Base-by-base conservation (phyloP, 2,113 vertebrate genomes). In the Oncorhynchus masou region DNA sequence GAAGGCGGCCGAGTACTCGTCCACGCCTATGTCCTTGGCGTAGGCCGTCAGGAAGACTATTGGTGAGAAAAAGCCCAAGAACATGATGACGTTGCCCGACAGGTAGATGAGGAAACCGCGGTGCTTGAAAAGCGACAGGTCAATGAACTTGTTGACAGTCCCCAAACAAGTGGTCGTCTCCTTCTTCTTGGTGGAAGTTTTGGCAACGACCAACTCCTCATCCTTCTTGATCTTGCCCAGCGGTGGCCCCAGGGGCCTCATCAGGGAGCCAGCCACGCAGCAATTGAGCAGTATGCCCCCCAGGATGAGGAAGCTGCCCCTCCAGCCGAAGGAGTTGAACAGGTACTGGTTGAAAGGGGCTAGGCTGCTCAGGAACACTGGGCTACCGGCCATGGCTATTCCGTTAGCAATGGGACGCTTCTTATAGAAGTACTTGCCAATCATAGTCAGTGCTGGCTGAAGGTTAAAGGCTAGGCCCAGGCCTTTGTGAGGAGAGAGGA, bases 271-370 rank as follows among this genome's bases (percentile, higher is more conserved):
- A 22, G 96, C 97, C 79, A 99, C 96, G 65, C 96, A 98, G 85
- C 95, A 95, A 87, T 99, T 97, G 79, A 99, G 92, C 78, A 99
- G 84, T 75, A 99, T 88, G 25, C 94, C 97, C 1, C 95, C 96
- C 71, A 99, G 93, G 87, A 99, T 96, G 70, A 97, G 91, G 90
- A 99, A 99, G 83, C 98, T 99, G 76, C 98, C 97, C 80, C 95
- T 94, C 96, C 97, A 99, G 73, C 98, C 96, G n/a, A 94, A 99
- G 0, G 76, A 83, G 79, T 99, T 98, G 86, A 97, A 95, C 8
- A 99, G 95, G 80, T 93, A 99, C 87, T 99, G 97, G 90, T 98
- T 99, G 74, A 99, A 95, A 75, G 98, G 98, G 34, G 97, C 97
- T 78, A 99, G 72, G 13, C 96, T 95, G 86, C 97, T 98, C 84